Conservation (phyloP, 1,140 invertebrate genomes). For the Magallana ariakensis region DNA sequence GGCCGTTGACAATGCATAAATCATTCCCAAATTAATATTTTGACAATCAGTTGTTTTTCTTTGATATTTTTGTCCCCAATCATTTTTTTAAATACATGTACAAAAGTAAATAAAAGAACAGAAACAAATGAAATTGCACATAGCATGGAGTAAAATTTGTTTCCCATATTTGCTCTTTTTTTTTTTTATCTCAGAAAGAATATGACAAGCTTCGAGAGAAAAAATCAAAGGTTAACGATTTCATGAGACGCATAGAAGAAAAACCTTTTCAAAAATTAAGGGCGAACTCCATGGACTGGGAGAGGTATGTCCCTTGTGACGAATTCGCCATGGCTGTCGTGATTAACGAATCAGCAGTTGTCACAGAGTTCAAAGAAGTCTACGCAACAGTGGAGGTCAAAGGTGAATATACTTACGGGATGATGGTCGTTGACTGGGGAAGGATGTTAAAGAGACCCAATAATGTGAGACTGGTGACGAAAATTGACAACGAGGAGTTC, state of each 20-base stretch:
- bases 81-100: no score
- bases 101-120: no score
- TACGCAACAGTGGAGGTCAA: slow-evolving; percentile 68
- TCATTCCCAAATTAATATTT: no score
- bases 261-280: slow-evolving; percentile 20
- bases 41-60: no score
- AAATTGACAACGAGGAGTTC: slow-evolving; percentile 39
- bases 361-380: slow-evolving; percentile 56
- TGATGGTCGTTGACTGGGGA: slow-evolving; percentile 73
- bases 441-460: slow-evolving; percentile 51
- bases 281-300: not conserved
- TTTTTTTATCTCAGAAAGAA: slow-evolving; percentile 35
- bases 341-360: slow-evolving; percentile 51
- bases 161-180: no score
- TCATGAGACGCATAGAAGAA: slow-evolving; percentile 39
- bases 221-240: slow-evolving; percentile 3
- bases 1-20: no score
- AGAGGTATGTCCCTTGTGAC: slow-evolving; percentile 55
- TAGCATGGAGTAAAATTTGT: no score
- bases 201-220: slow-evolving; percentile 19
- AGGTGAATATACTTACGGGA: slow-evolving; percentile 69
- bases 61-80: no score
- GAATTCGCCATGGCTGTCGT: slow-evolving; percentile 63
- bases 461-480: slow-evolving; percentile 67
- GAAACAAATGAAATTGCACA: no score